These are phyloP conservation scores for Proterorhinus semilunaris DNA, from an alignment of 2,113 vertebrate species.

Conservation along the genomic window DNA sequence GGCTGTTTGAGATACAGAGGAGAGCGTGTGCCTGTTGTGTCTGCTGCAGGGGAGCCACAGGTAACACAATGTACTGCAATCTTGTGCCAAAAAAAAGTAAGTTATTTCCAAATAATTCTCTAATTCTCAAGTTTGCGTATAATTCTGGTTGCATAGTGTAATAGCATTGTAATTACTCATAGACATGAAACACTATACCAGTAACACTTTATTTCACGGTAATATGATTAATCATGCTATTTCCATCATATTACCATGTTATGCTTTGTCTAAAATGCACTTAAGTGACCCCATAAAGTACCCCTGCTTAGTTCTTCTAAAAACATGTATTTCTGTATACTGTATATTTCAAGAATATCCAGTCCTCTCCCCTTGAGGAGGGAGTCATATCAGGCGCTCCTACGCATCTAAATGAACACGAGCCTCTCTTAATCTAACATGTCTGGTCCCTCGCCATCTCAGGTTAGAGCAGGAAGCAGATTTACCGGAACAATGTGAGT, in stretches of 20 bases:
- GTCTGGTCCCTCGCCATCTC: conserved; percentile 14
- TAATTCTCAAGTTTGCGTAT: background rate
- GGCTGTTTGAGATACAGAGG: conserved; percentile 35
- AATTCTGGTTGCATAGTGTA: no score
- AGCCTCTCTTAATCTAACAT: conserved; percentile 35
- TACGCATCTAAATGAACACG: conserved; percentile 44
- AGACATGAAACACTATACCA: no score
- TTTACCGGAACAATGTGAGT: conserved; percentile 35
- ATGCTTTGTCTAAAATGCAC: no score
- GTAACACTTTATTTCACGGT: no score
- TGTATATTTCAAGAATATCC: no score
- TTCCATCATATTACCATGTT: no score
- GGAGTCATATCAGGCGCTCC: conserved; percentile 24
- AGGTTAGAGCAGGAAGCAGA: conserved; percentile 26
- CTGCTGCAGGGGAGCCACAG: conserved; percentile 57
- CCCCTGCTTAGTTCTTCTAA: background rate
- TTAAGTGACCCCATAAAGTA: no score
- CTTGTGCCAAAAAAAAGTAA: background rate
- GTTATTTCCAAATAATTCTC: background rate
- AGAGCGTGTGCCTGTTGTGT: conserved; percentile 44
- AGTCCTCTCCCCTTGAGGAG: background rate
- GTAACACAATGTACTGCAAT: conserved; percentile 29
- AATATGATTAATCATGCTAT: no score
- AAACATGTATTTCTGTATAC: background rate
- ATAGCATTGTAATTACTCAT: no score